Conservation (phyloP, 2,797 vertebrate species). For the Peromyscus attwateri region DNA sequence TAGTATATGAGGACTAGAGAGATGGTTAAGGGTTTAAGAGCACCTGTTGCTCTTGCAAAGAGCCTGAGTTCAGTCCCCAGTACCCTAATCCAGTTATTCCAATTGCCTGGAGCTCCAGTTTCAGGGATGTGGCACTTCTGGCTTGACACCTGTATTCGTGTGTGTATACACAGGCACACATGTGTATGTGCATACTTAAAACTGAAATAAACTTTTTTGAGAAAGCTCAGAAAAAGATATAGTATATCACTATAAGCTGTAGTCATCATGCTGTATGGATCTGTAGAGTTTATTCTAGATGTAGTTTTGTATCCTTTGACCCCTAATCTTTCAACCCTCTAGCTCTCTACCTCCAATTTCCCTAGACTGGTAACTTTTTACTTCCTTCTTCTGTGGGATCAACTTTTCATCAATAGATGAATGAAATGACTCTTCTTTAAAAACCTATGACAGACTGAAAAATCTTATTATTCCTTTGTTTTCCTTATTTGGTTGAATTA, state of each 20-base stretch:
- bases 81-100: not conserved
- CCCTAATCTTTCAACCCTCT: not conserved
- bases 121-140: not conserved
- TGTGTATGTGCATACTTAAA: not conserved
- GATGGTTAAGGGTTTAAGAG: not conserved
- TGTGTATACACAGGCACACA: not conserved
- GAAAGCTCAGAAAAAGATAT: not conserved
- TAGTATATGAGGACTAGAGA: not conserved
- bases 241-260: not conserved
- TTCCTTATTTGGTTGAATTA: constrained; percentile 49
- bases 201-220: not conserved
- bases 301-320: not conserved
- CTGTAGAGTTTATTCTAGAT: not conserved
- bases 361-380: not conserved
- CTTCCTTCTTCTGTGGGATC: not conserved
- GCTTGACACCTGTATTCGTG: not conserved
- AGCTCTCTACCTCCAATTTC: not conserved
- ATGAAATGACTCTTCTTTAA: not conserved
- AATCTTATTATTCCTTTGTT: constrained; percentile 44
- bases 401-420: not conserved
- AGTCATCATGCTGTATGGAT: not conserved
- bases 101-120: not conserved
- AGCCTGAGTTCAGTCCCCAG: not conserved
- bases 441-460: constrained; percentile 21
- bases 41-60: not conserved